phyloP scores from a whole-genome alignment of 2,888 invertebrate species.

The Zelleria hepariella region DNA sequence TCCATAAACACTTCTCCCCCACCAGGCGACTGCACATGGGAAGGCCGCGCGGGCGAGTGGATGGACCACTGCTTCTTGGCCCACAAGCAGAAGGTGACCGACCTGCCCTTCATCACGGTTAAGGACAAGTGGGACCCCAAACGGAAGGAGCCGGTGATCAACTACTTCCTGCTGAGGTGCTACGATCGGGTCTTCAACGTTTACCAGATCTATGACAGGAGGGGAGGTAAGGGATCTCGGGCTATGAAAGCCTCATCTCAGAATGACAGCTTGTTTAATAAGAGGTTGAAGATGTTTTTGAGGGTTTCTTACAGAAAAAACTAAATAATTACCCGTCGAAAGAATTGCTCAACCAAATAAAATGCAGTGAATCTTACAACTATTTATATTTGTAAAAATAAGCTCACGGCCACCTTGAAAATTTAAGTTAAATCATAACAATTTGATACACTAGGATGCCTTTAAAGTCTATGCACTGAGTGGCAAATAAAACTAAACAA shows the following conservation, averaged over 20 bases:
- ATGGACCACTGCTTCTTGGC: constrained; percentile 71
- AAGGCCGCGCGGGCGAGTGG: constrained; percentile 74
- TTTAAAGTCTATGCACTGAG: too few relatives aligned
- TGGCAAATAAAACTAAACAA: background rate
- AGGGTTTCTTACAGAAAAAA: too few relatives aligned
- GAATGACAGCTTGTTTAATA: too few relatives aligned
- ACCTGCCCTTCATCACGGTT: constrained; percentile 62
- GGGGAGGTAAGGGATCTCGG: constrained; percentile 47
- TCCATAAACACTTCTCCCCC: constrained; percentile 7
- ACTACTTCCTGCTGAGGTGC: constrained; percentile 59
- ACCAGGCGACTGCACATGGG: constrained; percentile 70
- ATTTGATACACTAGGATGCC: background rate
- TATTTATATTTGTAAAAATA: too few relatives aligned
- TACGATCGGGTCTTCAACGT: constrained; percentile 63
- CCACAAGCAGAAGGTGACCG: constrained; percentile 65
- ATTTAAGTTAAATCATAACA: background rate
- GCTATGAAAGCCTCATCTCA: too few relatives aligned
- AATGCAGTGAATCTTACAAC: too few relatives aligned
- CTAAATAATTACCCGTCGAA: too few relatives aligned
- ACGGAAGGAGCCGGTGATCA: constrained; percentile 56
- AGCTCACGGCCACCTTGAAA: too few relatives aligned
- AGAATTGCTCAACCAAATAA: too few relatives aligned
- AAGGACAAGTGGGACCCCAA: constrained; percentile 63
- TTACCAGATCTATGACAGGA: constrained; percentile 66
- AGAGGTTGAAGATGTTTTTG: too few relatives aligned